These are phyloP conservation scores for Pluvianellus socialis DNA, from an alignment of 2,113 vertebrate genomes.

Conservation along the genomic window DNA sequence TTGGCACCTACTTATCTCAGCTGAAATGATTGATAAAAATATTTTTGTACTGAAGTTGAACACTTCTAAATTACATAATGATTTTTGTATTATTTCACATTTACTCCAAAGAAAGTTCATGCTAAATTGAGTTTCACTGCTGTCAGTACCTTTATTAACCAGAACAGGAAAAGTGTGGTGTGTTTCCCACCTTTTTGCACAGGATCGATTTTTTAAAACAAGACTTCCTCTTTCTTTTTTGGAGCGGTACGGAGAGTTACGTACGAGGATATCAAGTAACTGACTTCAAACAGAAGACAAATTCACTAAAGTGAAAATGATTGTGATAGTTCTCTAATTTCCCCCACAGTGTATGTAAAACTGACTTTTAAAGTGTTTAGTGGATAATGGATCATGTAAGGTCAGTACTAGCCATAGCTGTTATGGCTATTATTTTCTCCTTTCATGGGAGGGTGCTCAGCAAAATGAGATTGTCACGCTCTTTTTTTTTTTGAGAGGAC, in stretches of 20 bases:
- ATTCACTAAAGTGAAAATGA: constrained; percentile 78
- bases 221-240: constrained; percentile 26
- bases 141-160: constrained; percentile 30
- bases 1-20: constrained; percentile 76
- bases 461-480: constrained; percentile 87
- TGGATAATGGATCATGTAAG: constrained; percentile 83
- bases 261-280: constrained; percentile 68
- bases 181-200: not conserved
- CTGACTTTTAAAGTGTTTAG: constrained; percentile 83
- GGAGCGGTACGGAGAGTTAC: not conserved
- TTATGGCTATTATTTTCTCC: constrained; percentile 81
- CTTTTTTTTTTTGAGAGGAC: constrained; percentile 77
- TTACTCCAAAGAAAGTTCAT: constrained; percentile 60
- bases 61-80: constrained; percentile 74
- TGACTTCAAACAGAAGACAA: constrained; percentile 70
- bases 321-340: constrained; percentile 73
- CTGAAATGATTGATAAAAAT: constrained; percentile 78
- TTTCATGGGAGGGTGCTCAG: constrained; percentile 84
- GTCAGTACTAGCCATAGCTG: constrained; percentile 78
- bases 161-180: constrained; percentile 19
- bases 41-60: constrained; percentile 74
- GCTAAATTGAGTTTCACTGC: constrained; percentile 11
- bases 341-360: constrained; percentile 78
- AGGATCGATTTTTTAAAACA: constrained; percentile 45
- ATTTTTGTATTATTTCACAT: constrained; percentile 69